Conservation (phyloP, 2,797 vertebrate genomes). For the Pipistrellus pygmaeus region DNA sequence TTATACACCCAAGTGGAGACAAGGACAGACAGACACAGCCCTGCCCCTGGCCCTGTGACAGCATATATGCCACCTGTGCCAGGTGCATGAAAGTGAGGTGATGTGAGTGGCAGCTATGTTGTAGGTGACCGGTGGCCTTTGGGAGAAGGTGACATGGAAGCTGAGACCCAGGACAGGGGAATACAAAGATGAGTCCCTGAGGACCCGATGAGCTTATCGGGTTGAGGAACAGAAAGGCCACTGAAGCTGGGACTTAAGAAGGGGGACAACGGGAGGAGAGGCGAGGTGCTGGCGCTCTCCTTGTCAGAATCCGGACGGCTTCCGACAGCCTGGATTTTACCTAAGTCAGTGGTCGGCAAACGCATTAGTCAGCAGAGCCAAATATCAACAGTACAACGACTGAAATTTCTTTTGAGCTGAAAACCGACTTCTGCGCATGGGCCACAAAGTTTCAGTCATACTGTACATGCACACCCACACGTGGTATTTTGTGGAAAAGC, state of each 20-base stretch:
- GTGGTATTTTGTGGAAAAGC: no score
- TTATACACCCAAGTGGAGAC: not conserved
- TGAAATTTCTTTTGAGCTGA: no score
- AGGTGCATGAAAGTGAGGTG: rapidly evolving
- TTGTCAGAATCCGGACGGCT: no score
- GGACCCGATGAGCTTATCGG: not conserved
- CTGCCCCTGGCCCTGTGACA: not conserved
- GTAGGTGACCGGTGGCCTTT: rapidly evolving
- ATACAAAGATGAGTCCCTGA: not conserved
- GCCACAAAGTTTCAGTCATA: no score
- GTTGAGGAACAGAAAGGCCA: no score
- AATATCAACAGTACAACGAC: no score
- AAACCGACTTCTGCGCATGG: no score
- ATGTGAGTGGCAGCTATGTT: rapidly evolving
- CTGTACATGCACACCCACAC: no score
- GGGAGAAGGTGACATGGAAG: not conserved
- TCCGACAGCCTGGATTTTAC: not conserved
- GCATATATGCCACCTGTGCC: not conserved
- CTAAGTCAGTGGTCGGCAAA: no score
- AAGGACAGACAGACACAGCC: rapidly evolving
- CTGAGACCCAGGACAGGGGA: not conserved
- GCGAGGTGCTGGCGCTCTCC: rapidly evolving
- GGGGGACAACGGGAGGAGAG: not conserved
- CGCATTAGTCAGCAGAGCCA: no score
- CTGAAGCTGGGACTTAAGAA: no score